Percentiles rank a stretch among this genome's conserved stretches.
These are phyloP conservation scores for Manacus vitellinus DNA, from an alignment of 2,113 vertebrate genomes.

Conservation along the genomic window DNA sequence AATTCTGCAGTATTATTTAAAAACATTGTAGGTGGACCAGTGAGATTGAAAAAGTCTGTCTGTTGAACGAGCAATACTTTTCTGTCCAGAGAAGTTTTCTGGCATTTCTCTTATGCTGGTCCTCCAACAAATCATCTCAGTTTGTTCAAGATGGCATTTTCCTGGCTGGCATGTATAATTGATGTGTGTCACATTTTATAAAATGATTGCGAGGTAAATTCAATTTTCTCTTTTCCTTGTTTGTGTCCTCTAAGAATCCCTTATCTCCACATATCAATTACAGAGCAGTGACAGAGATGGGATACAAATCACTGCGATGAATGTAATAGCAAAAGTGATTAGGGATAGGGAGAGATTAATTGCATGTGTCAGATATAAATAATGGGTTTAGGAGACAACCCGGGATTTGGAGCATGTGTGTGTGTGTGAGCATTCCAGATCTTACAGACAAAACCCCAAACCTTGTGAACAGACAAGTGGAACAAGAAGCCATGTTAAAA, in stretches of 20 bases:
- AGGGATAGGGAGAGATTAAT: constrained; percentile 49
- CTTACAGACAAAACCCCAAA: not conserved
- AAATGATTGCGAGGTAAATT: constrained; percentile 56
- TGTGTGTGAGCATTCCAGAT: not conserved
- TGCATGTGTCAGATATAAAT: constrained; percentile 50
- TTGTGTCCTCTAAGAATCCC: constrained; percentile 58
- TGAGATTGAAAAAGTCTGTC: not conserved
- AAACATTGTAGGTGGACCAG: not conserved
- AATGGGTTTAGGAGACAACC: not conserved
- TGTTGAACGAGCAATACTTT: not conserved
- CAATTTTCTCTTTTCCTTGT: constrained; percentile 49
- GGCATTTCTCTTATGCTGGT: constrained; percentile 21
- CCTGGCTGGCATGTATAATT: constrained; percentile 47
- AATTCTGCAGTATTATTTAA: not conserved
- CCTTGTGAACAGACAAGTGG: not conserved
- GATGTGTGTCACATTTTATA: constrained; percentile 38
- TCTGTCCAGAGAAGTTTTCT: constrained; percentile 19
- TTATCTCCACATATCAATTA: constrained; percentile 60
- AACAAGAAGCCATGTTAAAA: not conserved
- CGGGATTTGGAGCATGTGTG: not conserved
- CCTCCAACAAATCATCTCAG: constrained; percentile 9
- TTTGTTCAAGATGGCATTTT: constrained; percentile 55
- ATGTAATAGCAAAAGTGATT: constrained; percentile 43
- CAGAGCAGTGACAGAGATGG: constrained; percentile 21
- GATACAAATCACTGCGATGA: constrained; percentile 31